Evolutionary conservation across 2,113 vertebrate species (phyloP).

Genomic region (Phyllopteryx taeniolatus): DNA sequence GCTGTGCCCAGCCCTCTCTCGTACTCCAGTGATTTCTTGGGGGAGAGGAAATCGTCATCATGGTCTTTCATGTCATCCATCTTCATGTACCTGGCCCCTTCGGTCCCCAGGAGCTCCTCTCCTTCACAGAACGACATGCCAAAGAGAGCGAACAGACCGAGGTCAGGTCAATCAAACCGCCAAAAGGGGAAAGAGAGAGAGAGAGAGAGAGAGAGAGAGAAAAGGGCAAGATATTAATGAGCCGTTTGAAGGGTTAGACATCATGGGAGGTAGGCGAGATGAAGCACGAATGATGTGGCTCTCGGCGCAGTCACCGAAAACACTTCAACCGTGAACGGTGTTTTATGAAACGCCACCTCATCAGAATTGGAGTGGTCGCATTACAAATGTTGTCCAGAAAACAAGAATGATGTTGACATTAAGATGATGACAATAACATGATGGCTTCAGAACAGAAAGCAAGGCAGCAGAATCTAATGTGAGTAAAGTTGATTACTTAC

Average conservation of each 20-base stretch:
- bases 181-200: conserved; percentile 53
- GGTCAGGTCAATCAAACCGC: conserved; percentile 64
- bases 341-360: background rate
- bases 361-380: background rate
- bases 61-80: conserved; percentile 79
- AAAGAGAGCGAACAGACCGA: conserved; percentile 63
- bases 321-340: background rate
- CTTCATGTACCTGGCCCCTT: conserved; percentile 77
- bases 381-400: background rate
- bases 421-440: background rate
- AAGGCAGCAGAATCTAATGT: background rate
- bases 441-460: background rate
- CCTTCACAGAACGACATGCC: conserved; percentile 72
- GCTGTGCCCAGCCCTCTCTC: conserved; percentile 75
- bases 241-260: conserved; percentile 31
- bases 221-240: conserved; percentile 38
- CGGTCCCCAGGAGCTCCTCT: conserved; percentile 77
- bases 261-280: conserved; percentile 26
- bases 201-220: conserved; percentile 56
- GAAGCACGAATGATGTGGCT: conserved; percentile 1
- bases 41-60: conserved; percentile 80
- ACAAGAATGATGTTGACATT: background rate
- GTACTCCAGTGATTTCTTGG: conserved; percentile 78
- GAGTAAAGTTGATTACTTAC: conserved; percentile 43
- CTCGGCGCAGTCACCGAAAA: background rate